Evolutionary conservation across 2,888 invertebrate species (phyloP), one percentile per base, ranked within the genome.

Genomic region (Teleogryllus oceanicus): DNA sequence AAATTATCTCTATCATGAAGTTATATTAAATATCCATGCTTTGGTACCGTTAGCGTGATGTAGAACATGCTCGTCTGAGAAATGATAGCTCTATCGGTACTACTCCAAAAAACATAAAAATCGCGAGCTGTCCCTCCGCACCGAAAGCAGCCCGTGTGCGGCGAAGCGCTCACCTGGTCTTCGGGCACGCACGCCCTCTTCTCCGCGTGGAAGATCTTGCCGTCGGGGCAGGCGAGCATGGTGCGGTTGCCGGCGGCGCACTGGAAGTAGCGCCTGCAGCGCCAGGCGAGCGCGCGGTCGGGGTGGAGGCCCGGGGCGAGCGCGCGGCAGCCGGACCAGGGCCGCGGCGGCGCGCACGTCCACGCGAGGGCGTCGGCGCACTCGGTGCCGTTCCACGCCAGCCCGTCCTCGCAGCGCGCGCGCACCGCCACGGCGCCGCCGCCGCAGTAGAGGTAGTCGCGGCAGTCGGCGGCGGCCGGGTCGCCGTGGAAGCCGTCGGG

Each of bases 221-320:
- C 89, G 20, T 84, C 78, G 2, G 87, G 86, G 83, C 90, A 90
- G 75, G 86, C 84, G 78, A 90, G 86, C 80, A 84, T 84, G 79
- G 88, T 89, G 75, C 87, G 87, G 82, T 86, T 83, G 24, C 86
- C 85, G 11, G 88, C 88, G 79, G 87, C 87, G 84, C 90, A 90
- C 84, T 89, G 89, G 83, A 88, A 89, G 84, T 90, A 90, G 12
- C 86, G 87, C n/a, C 87, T 88, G 84, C 90, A 90, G 84, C 80
- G 24, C 11, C 83, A 79, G 51, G 88, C 85, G 81, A 80, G 21
- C 11, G 83, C 79, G 50, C 88, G 85, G 81, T 90, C 90, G 83
- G 89, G 89, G 84, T 90, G 90, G 76, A 84, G 84, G 8, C 86
- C 86, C 18, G 84, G 82, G 2, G 84, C 82, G 49, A 85, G 83